Evolutionary conservation across 2,113 vertebrate species (phyloP).

Genomic region (Petromus typicus): DNA sequence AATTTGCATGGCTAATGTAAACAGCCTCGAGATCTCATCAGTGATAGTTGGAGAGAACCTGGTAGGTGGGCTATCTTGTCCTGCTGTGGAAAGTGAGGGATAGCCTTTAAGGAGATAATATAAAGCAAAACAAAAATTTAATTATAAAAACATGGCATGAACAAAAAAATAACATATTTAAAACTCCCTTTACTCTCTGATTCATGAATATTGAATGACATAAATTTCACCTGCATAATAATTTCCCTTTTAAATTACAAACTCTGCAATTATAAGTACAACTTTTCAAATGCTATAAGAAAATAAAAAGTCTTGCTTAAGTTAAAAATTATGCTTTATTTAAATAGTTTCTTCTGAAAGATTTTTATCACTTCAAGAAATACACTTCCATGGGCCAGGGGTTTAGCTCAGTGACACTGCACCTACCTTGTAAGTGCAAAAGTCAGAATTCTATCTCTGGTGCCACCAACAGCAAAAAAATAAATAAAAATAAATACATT

Average conservation of each 20-base stretch:
- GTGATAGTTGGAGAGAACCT: slow-evolving; percentile 30
- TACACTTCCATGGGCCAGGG: neutral
- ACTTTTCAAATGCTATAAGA: neutral
- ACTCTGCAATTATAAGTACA: neutral
- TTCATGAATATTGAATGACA: neutral
- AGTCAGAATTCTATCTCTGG: no score
- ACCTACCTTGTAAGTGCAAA: no score
- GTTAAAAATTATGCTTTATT: neutral
- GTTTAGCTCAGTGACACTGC: no score
- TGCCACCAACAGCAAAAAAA: no score
- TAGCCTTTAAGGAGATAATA: slow-evolving; percentile 33
- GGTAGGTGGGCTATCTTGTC: slow-evolving; percentile 14
- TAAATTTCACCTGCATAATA: neutral
- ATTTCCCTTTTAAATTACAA: neutral
- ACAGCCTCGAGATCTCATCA: slow-evolving; percentile 72
- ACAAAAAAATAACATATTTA: slow-evolving; percentile 23
- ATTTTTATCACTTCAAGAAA: neutral
- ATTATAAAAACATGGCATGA: slow-evolving; percentile 22
- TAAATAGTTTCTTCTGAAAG: neutral
- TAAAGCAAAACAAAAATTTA: slow-evolving; percentile 40
- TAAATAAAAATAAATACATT: no score
- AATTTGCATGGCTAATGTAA: slow-evolving; percentile 79
- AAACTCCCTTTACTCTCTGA: neutral
- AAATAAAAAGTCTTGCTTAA: neutral
- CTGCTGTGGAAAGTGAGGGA: slow-evolving; percentile 56